These are phyloP conservation scores for Neosalanx taihuensis DNA, from an alignment of 2,797 vertebrate genomes.

Conservation along the genomic window DNA sequence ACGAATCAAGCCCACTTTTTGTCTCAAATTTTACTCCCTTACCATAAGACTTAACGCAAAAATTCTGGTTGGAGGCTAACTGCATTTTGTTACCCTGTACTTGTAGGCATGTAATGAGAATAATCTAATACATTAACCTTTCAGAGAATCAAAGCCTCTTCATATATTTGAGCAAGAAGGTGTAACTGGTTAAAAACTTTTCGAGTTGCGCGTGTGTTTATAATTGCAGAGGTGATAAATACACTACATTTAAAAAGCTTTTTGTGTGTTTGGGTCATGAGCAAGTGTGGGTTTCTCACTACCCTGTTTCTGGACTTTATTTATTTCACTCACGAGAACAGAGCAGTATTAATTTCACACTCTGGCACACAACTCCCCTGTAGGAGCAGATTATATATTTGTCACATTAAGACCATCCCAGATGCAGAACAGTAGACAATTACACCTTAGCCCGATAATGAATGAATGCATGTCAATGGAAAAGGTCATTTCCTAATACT, in stretches of 20 bases:
- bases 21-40: neutral
- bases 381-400: conserved; percentile 53
- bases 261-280: conserved; percentile 44
- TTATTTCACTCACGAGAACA: conserved; percentile 52
- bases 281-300: neutral
- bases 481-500: conserved; percentile 49
- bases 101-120: too few relatives aligned
- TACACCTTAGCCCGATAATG: conserved; percentile 51
- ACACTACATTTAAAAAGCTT: conserved; percentile 41
- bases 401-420: conserved; percentile 46
- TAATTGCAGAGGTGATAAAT: conserved; percentile 35
- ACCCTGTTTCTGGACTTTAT: conserved; percentile 48
- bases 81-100: too few relatives aligned
- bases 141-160: conserved; percentile 16
- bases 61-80: too few relatives aligned
- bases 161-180: conserved; percentile 6
- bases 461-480: conserved; percentile 39
- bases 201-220: conserved; percentile 34
- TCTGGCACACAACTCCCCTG: conserved; percentile 54
- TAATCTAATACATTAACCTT: conserved; percentile 18
- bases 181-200: conserved; percentile 40
- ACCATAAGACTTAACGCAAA: conserved; percentile 22
- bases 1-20: conserved; percentile 1
- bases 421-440: conserved; percentile 51
- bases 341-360: conserved; percentile 67